A percentile compares a stretch with the other conserved stretches of the same genome.
These are phyloP conservation scores for Gymnorhina tibicen DNA, from an alignment of 2,113 vertebrate species.

Conservation along the genomic window DNA sequence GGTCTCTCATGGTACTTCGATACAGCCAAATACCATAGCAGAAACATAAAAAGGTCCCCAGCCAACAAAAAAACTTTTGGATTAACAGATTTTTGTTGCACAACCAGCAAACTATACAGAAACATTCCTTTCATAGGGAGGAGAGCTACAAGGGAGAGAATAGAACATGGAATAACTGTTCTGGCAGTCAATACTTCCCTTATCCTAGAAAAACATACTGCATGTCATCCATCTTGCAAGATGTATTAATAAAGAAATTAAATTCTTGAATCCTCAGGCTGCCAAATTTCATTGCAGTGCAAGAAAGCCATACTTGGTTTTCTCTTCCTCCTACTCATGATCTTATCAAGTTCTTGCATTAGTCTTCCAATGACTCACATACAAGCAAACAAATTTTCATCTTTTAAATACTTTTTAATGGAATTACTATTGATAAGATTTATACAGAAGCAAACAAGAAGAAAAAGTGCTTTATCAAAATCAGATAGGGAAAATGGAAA, in stretches of 20 bases:
- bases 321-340: constrained; percentile 27
- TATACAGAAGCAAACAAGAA: not conserved
- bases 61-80: not conserved
- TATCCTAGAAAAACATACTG: not conserved
- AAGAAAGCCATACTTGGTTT: constrained; percentile 17
- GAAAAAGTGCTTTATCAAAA: not conserved
- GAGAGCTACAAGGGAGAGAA: not conserved
- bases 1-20: not conserved
- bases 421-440: constrained; percentile 1
- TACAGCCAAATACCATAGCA: not conserved
- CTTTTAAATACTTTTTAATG: constrained; percentile 5
- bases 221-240: not conserved
- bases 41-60: not conserved
- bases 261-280: not conserved
- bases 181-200: not conserved
- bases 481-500: not conserved
- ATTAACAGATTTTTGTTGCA: not conserved
- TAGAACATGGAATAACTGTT: not conserved
- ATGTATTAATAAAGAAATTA: constrained; percentile 39
- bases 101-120: not conserved
- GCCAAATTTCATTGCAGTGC: not conserved
- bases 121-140: not conserved
- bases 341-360: constrained; percentile 33
- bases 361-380: constrained; percentile 39
- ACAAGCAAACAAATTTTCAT: constrained; percentile 13